Evolutionary conservation across 1,140 invertebrate genomes (phyloP).

Genomic region (Plodia interpunctella): DNA sequence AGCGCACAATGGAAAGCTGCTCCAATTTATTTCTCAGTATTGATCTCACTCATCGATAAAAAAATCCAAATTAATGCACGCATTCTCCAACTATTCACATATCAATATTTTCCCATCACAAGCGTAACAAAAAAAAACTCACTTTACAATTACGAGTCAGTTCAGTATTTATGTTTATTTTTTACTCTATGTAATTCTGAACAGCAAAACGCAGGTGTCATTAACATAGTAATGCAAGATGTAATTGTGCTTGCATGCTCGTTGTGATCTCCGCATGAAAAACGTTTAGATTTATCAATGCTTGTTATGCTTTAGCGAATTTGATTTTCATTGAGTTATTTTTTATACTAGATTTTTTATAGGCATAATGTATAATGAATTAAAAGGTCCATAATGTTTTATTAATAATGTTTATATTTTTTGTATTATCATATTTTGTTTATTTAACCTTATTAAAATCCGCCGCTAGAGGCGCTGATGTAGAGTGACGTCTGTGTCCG

Average conservation of each 20-base stretch:
- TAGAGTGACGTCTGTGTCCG: too few relatives aligned
- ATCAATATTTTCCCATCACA: neutral
- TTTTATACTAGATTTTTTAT: too few relatives aligned
- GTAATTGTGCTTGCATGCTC: neutral
- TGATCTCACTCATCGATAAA: neutral
- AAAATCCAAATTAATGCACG: neutral
- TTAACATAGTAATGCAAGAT: neutral
- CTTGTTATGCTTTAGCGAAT: too few relatives aligned
- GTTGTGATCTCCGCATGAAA: too few relatives aligned
- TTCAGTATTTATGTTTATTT: neutral
- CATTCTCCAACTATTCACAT: neutral
- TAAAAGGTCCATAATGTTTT: too few relatives aligned
- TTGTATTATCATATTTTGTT: too few relatives aligned
- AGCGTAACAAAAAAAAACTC: neutral
- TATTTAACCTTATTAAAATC: too few relatives aligned
- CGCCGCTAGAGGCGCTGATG: too few relatives aligned
- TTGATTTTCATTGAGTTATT: constrained; percentile 10
- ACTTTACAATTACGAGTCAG: neutral
- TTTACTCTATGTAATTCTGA: neutral
- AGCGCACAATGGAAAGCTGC: too few relatives aligned
- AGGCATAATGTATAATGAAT: too few relatives aligned
- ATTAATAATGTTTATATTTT: too few relatives aligned
- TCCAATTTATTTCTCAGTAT: neutral
- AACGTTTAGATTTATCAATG: too few relatives aligned
- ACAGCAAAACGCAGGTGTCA: neutral